Percentiles rank a stretch among this genome's conserved stretches.
phyloP scores from a whole-genome alignment of 92 coral and sea anemone species.

The Porites lobata region DNA sequence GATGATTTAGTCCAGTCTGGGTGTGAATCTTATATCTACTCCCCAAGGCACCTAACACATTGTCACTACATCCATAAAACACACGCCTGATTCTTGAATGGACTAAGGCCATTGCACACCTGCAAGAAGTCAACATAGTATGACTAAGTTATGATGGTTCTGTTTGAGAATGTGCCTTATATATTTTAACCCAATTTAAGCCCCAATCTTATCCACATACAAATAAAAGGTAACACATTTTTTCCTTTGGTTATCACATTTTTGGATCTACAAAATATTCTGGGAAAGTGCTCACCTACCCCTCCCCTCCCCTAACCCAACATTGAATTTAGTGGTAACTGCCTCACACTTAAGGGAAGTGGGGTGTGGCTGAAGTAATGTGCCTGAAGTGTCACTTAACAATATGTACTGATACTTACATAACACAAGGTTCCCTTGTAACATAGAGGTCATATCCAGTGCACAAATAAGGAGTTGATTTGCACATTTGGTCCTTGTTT shows the following conservation, averaged over 20 bases:
- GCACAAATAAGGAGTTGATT: slow-evolving; percentile 80
- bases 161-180: too few relatives aligned
- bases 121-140: slow-evolving; percentile 7
- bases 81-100: slow-evolving; percentile 96
- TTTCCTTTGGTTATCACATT: too few relatives aligned
- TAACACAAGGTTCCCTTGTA: slow-evolving; percentile 96
- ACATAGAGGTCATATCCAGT: slow-evolving; percentile 97
- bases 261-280: too few relatives aligned
- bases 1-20: slow-evolving; percentile 90
- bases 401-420: slow-evolving; percentile 67
- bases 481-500: slow-evolving; percentile 2
- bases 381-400: neutral
- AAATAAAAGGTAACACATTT: too few relatives aligned
- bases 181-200: too few relatives aligned
- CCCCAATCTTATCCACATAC: too few relatives aligned
- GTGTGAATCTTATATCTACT: slow-evolving; percentile 87
- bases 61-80: slow-evolving; percentile 79
- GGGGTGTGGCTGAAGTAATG: too few relatives aligned
- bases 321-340: too few relatives aligned
- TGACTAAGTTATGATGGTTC: too few relatives aligned
- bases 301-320: too few relatives aligned
- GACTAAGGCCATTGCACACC: slow-evolving; percentile 99
- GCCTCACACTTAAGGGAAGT: too few relatives aligned
- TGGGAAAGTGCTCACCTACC: too few relatives aligned
- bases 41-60: slow-evolving; percentile 82